Evolutionary conservation across 2,888 invertebrate species (phyloP).

Genomic region (Marronus borbonicus): DNA sequence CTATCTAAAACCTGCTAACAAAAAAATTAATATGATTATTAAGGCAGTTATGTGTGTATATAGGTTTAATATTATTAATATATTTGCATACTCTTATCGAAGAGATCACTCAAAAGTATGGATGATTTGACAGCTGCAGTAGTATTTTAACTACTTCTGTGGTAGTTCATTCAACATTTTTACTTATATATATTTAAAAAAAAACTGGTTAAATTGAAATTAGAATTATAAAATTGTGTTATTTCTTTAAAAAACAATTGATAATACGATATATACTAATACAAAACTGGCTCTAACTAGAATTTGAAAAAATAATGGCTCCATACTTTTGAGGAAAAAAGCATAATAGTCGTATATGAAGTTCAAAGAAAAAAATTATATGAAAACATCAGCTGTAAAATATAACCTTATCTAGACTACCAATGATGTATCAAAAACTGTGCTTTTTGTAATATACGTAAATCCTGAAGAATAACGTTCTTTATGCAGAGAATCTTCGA

Average conservation of each 20-base stretch:
- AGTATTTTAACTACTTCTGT: too few species aligned
- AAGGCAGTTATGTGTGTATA: conserved; percentile 27
- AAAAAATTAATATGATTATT: conserved; percentile 44
- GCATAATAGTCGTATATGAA: not conserved
- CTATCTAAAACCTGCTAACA: conserved; percentile 37
- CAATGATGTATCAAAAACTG: conserved; percentile 19
- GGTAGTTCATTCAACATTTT: too few species aligned
- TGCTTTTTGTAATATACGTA: conserved; percentile 12
- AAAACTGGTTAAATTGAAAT: too few species aligned
- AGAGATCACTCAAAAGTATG: not conserved
- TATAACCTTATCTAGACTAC: conserved; percentile 3
- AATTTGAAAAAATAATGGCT: not conserved
- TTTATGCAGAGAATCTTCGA: not conserved
- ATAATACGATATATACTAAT: not conserved
- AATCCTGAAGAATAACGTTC: conserved; percentile 16
- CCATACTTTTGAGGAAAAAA: conserved; percentile 17
- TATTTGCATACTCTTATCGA: not conserved
- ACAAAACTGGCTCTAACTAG: not conserved
- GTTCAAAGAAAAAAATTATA: not conserved
- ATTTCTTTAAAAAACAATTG: not conserved
- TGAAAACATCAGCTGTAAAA: not conserved
- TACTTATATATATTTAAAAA: too few species aligned
- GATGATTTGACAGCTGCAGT: not conserved
- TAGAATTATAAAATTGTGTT: too few species aligned
- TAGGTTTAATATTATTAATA: conserved; percentile 10